A percentile compares a stretch with the other conserved stretches of the same genome.
phyloP scores from a whole-genome alignment of 2,888 invertebrate species.

The Tenthredo amoena region DNA sequence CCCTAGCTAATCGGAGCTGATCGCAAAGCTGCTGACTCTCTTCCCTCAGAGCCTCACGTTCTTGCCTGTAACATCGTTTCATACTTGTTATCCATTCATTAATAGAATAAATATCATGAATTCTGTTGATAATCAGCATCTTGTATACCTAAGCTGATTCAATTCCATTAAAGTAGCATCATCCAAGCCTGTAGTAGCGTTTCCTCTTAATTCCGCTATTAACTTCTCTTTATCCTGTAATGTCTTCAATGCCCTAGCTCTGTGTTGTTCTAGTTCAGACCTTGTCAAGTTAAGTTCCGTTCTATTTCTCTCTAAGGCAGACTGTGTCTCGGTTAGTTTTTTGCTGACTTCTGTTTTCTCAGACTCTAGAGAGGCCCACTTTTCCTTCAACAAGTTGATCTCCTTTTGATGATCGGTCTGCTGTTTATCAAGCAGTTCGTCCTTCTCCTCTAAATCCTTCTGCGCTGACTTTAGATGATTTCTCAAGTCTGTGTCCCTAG shows the following conservation, averaged over 20 bases:
- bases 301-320: constrained; percentile 71
- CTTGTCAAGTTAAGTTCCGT: constrained; percentile 73
- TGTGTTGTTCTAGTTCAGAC: constrained; percentile 86
- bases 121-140: neutral
- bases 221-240: constrained; percentile 88
- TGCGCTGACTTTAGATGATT: constrained; percentile 70
- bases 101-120: constrained; percentile 69
- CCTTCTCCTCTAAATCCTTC: constrained; percentile 76
- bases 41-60: constrained; percentile 81
- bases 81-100: neutral
- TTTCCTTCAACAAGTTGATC: constrained; percentile 75
- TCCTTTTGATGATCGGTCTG: constrained; percentile 78
- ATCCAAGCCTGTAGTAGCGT: constrained; percentile 65
- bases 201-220: constrained; percentile 81
- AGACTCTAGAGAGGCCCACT: constrained; percentile 78
- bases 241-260: constrained; percentile 88
- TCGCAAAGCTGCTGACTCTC: constrained; percentile 80
- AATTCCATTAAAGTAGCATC: constrained; percentile 81
- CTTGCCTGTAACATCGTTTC: constrained; percentile 73
- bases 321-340: constrained; percentile 75
- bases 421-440: constrained; percentile 74
- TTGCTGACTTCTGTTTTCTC: constrained; percentile 78
- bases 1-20: constrained; percentile 75
- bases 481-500: constrained; percentile 54
- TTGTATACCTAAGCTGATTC: constrained; percentile 80